Base-by-base conservation (phyloP, 2,888 invertebrate genomes). In the Cephus runcator region DNA sequence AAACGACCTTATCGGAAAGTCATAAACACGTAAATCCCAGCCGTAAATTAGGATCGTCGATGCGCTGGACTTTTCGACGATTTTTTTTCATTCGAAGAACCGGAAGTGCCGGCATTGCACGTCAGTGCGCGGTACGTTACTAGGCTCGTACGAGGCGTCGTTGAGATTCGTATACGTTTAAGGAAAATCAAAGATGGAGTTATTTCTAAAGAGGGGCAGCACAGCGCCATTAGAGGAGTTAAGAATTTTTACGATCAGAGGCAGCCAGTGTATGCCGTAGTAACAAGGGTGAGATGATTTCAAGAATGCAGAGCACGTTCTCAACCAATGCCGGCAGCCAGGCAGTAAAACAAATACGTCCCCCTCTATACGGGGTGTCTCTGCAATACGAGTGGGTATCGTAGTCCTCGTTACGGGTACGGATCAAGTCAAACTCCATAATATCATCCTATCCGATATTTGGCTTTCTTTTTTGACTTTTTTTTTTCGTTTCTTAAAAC, bases 291-390 rank as follows among this genome's bases (percentile, higher is more conserved):
- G 88, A 88, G 85, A 88, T 86, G 87, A 89, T 91, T 90, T 90
- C 88, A 88, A 89, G 91, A 91, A 91, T 91, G 88, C 91, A 79
- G 88, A 89, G 89, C 91, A 91, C 91, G 91, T 91, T 86, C 89
- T 88, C 89, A 91, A 91, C 90, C 91, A 91, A 91, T 91, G 91
- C 91, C 88, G 86, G 88, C 89, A 89, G 89, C 88, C 87, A 88
- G 88, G 90, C 90, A 91, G 91, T 91, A 91, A 91, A 91, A 91
- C 91, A 91, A 91, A 91, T 91, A 91, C 91, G 89, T 88, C 89
- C 87, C 75, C 81, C 84, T 86, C 85, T 87, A 87, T 88, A 89
- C 87, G 83, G 86, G 89, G 87, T 88, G 87, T 88, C 86, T 83
- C 75, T 40, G 69, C 79, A 79, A 76, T 80, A 77, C 79, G 69